phyloP scores from a whole-genome alignment of 1,140 invertebrate species.

The Leucophenga varia region DNA sequence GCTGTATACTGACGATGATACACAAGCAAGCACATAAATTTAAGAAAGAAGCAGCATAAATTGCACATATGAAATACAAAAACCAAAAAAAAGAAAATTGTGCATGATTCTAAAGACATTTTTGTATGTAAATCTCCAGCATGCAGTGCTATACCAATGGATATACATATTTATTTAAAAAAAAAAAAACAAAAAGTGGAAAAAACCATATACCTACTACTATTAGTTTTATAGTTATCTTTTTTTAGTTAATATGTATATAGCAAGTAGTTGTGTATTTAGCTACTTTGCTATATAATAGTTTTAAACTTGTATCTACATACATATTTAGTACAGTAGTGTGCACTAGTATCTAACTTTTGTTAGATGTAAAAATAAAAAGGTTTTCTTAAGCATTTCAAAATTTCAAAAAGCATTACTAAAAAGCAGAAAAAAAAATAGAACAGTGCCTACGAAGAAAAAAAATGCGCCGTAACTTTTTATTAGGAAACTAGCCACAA shows the following conservation, averaged over 20 bases:
- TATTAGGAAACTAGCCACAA: no score
- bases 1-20: slow-evolving; percentile 41
- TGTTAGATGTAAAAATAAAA: slow-evolving; percentile 43
- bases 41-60: no score
- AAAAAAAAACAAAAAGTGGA: no score
- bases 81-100: not conserved
- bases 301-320: not conserved
- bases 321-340: slow-evolving; percentile 8
- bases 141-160: slow-evolving; percentile 29
- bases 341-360: slow-evolving; percentile 42
- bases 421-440: no score
- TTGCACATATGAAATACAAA: no score
- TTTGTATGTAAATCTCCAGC: slow-evolving; percentile 18
- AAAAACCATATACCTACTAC: slow-evolving; percentile 28
- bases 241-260: slow-evolving; percentile 21
- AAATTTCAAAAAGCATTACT: no score
- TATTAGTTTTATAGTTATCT: slow-evolving; percentile 16
- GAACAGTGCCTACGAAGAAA: slow-evolving; percentile 39
- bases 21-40: slow-evolving; percentile 1
- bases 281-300: no score
- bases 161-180: slow-evolving; percentile 45
- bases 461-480: no score
- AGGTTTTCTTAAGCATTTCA: no score
- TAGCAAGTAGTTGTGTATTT: slow-evolving; percentile 3
- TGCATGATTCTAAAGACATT: no score